phyloP scores from a whole-genome alignment of 2,113 vertebrate genomes.

The Python bivittatus region DNA sequence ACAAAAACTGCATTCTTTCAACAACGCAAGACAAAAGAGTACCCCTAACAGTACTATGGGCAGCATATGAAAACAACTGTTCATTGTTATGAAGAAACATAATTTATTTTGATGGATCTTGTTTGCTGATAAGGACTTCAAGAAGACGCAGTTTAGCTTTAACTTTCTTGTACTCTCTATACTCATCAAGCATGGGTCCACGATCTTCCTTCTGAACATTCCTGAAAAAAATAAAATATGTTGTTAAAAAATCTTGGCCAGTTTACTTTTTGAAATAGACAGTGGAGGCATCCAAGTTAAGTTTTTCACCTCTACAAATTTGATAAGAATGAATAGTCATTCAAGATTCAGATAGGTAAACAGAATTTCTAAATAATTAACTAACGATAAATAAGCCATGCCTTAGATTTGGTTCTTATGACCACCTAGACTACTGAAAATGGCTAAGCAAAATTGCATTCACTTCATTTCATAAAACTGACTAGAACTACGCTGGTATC shows the following conservation, averaged over 20 bases:
- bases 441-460: not conserved
- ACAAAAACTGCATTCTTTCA: slow-evolving; percentile 69
- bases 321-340: not conserved
- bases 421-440: not conserved
- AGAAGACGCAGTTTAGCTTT: slow-evolving; percentile 96
- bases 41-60: slow-evolving; percentile 69
- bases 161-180: slow-evolving; percentile 95
- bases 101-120: slow-evolving; percentile 94
- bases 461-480: not conserved
- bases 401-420: not conserved
- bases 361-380: not conserved
- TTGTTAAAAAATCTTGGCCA: slow-evolving; percentile 11
- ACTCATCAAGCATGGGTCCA: slow-evolving; percentile 91
- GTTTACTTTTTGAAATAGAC: not conserved
- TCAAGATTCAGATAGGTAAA: not conserved
- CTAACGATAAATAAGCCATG: not conserved
- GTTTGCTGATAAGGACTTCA: slow-evolving; percentile 98
- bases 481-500: not conserved
- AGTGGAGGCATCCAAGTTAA: too few relatives aligned
- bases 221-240: slow-evolving; percentile 67
- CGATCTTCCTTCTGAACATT: slow-evolving; percentile 96
- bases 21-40: slow-evolving; percentile 72
- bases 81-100: slow-evolving; percentile 62
- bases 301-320: not conserved
- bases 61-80: slow-evolving; percentile 62